Base-by-base conservation (phyloP, 2,797 vertebrate genomes). In the Leucoraja ocellata region DNA sequence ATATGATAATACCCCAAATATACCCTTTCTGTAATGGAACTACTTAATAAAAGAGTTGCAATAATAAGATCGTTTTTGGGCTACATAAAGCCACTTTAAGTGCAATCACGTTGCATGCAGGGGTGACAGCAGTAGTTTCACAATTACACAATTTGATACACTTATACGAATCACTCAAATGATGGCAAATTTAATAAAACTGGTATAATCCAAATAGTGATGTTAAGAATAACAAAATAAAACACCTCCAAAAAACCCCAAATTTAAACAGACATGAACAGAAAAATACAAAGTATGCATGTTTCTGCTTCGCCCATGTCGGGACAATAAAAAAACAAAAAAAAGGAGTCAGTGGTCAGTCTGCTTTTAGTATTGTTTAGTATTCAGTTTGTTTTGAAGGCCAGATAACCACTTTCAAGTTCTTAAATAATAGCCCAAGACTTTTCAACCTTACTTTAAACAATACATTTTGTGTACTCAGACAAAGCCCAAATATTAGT, bases 241-340 rank as follows among this genome's bases (percentile, higher is more conserved):
- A 23, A 73, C 16, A 21, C 71, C 71, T 73, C 71, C 71, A 73
- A 73, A 4, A 4, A n/a, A 28, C 16, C 25, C 58, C 54, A n/a
- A 54, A 28, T 91, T 74, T 74, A 74, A 65, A 68, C 71, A 73
- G 84, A 16, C 39, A 39, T 36, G 23, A 92, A n/a, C 28, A 74
- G 90, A 76, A 92, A 76, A 92, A 76, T 58, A 63, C 84, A 91
- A 78, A 74, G 9, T 84, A 2, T 84, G 23, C 58, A 73, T n/a
- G 10, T 76, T 92, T 76, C 76, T 71, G 14, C 90, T 8, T 25
- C 46, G 65, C 18, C 14, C 14, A 54, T n/a, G 18, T 25, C 65
- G 28, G 74, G 65, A 91, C 36, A 91, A 39, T 73, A 32, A 32
- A 32, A 4, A 54, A 32, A 32, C 0, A 4, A 54, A 91, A 73